Base-by-base conservation (phyloP, 2,113 vertebrate species). In the Megaceryle maxima region DNA sequence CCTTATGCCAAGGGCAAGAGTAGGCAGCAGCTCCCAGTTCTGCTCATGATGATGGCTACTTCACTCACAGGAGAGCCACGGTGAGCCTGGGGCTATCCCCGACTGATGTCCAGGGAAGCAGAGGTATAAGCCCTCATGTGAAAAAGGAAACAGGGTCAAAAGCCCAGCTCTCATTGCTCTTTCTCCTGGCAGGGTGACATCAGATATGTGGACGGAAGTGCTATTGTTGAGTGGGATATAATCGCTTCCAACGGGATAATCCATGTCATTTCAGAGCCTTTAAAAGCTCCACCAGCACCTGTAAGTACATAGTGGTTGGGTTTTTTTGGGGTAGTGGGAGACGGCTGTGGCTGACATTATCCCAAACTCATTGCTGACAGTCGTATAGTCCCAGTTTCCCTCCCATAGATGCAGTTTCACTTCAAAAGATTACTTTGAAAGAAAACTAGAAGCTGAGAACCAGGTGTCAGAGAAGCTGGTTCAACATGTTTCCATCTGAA, bases 231-330 rank as follows among this genome's bases (percentile, higher is more conserved):
- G 64, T 98, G 98, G 43, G 98, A 99, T 95, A 98, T 99, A 86
- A 82, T 98, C 22, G 98, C 99, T 67, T 98, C 99, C 81, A 99
- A 99, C 0, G 99, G 99, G 50, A 96, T 99, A 87, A 99, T 99
- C 87, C 99, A 99, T 12, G 79, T 99, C 12, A 98, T 99, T 37
- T 98, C 98, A 81, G 97, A 97, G 33, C 98, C 99, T 21, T 94
- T 99, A 67, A 98, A 97, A 91, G 99, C 99, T 24, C 99, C 99
- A 2, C 75, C 63, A n/a, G 96, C 95, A 10, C 41, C 78, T 87
- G 99, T 99, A 89, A 98, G 98, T 98, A 95, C 35, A 60, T 1
- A 24, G 19, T 46, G 33, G 21, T 41, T 26, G 29, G 55, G 50
- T 9, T 43, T 14, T n/a, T 18, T 73, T 39, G 33, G 48, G 16